Percentiles rank a stretch among this genome's conserved stretches.
phyloP scores from a whole-genome alignment of 2,113 vertebrate species.

The Vanacampus margaritifer region DNA sequence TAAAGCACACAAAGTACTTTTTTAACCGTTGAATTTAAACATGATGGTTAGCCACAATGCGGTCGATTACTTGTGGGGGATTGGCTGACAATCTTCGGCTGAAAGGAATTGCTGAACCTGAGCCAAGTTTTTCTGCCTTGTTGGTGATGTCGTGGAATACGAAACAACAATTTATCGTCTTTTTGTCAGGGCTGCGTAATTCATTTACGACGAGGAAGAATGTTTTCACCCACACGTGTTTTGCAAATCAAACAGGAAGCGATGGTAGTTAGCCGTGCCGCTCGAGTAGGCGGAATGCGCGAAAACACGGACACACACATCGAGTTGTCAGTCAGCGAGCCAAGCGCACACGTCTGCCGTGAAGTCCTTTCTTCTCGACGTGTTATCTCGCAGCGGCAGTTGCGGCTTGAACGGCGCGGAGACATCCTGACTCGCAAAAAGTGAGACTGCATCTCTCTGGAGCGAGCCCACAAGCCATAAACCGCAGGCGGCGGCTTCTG shows the following conservation, averaged over 20 bases:
- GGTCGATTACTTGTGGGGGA: background rate
- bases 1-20: background rate
- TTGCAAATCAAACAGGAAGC: conserved; percentile 38
- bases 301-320: conserved; percentile 46
- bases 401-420: conserved; percentile 77
- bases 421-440: conserved; percentile 71
- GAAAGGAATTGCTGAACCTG: conserved; percentile 10
- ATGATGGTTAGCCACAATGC: background rate
- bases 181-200: conserved; percentile 10
- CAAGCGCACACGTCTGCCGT: conserved; percentile 67
- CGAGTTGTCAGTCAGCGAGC: conserved; percentile 65
- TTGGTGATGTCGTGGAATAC: conserved; percentile 3
- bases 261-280: conserved; percentile 37
- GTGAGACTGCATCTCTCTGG: conserved; percentile 73
- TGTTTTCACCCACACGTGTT: background rate
- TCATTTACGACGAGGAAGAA: conserved; percentile 9
- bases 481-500: conserved; percentile 71
- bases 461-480: conserved; percentile 75
- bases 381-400: conserved; percentile 77
- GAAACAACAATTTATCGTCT: conserved; percentile 1
- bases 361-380: conserved; percentile 62
- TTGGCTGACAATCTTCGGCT: conserved; percentile 29
- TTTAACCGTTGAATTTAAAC: conserved; percentile 2
- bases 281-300: conserved; percentile 46
- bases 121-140: conserved; percentile 13